Percentiles rank a stretch among this genome's conserved stretches.
Conservation (phyloP, 2,888 invertebrate species). For the Patella caerulea region DNA sequence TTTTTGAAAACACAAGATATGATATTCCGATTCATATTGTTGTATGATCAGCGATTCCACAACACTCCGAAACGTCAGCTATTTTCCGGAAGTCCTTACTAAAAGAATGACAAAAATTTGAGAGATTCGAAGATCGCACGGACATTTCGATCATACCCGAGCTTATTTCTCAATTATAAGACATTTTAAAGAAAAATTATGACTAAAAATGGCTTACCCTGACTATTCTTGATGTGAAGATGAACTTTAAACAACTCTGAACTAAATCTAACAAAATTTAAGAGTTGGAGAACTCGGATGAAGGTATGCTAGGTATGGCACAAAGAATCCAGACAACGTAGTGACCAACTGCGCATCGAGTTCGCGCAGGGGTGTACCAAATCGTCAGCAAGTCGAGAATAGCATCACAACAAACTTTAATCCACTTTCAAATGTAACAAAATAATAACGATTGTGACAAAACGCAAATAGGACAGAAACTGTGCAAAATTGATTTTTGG, state of each 20-base stretch:
- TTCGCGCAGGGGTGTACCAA: constrained; percentile 62
- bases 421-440: neutral
- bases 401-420: constrained; percentile 9
- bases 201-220: constrained; percentile 46
- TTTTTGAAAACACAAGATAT: neutral
- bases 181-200: constrained; percentile 33
- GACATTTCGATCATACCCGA: constrained; percentile 63
- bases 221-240: constrained; percentile 80
- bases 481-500: neutral
- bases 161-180: constrained; percentile 43
- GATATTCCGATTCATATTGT: neutral
- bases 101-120: constrained; percentile 71
- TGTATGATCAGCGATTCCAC: neutral
- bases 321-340: constrained; percentile 97
- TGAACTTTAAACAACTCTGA: constrained; percentile 77
- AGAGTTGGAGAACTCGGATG: constrained; percentile 72
- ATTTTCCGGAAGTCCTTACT: constrained; percentile 67
- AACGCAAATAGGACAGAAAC: neutral
- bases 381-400: neutral
- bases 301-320: constrained; percentile 97
- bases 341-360: constrained; percentile 62
- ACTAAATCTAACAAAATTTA: constrained; percentile 63
- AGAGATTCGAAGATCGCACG: constrained; percentile 69
- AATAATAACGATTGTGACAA: neutral
- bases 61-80: constrained; percentile 8